Base-by-base conservation (phyloP, 2,888 invertebrate species). In the Ferdinandea cuprea region DNA sequence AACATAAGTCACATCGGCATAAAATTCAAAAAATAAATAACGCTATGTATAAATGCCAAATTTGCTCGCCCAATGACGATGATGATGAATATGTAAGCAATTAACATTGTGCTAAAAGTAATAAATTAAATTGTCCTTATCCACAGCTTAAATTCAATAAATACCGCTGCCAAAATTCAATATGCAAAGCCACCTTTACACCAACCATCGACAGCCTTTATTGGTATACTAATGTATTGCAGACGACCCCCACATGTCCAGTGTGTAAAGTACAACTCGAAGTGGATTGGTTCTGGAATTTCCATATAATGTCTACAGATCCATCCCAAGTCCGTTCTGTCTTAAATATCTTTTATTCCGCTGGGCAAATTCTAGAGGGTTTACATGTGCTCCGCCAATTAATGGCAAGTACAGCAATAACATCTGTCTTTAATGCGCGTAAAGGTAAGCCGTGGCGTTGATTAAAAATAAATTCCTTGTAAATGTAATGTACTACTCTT, bases 21-120 rank as follows among this genome's bases (percentile, higher is more conserved):
- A 90, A 92, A 15, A 91, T 92, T 5, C 92, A 98, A 30, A 89
- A 92, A 65, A 92, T 92, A 15, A 95, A 95, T 87, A 98, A 97
- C 90, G 93, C 93, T 89, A 98, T 98, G 90, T 98, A 98, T 90
- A 88, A 91, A 50, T 98, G 98, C 89, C 87, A 90, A 4, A 93
- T 94, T 35, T 98, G 98, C 89, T 87, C n/a, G 0, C 66, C 52
- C 0, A 0, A 6, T 0, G 11, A 83, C 8, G 83, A 85, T 0
- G 88, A 89, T 72, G 13, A 68, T 25, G 87, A 86, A 28, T 89
- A 86, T 68, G 90, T 89, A 50, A 85, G 87, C n/a, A n/a, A n/a
- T 68, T 35, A 0, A 11, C 21, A 40, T n/a, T 15, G 13, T 11
- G 7, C 1, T 5, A 17, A 28, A 54, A 5, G 15, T 1, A 28